Evolutionary conservation across 1,140 invertebrate genomes (phyloP), one percentile per base, ranked within the genome.

Genomic region (Wasmannia auropunctata): DNA sequence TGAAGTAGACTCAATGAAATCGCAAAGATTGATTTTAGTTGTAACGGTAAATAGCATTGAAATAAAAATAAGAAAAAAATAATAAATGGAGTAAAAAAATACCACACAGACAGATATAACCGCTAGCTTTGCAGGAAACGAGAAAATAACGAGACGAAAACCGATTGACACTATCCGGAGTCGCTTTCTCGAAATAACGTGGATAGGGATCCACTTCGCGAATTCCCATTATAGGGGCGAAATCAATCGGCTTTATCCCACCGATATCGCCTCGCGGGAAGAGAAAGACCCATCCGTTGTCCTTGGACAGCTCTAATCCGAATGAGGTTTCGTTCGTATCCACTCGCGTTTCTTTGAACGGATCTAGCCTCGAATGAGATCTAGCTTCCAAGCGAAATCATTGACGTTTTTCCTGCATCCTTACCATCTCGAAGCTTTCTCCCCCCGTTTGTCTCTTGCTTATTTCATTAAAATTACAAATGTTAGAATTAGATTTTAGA

Each of bases 201-300:
- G 60, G 54, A 62, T 43, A 31, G 25, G 43, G 25, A 74, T 46
- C 40, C 69, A 49, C 40, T 76, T 65, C 89, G 90, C 86, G 87
- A 86, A 90, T 91, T 90, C 87, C 91, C 90, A 93, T 94, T 94
- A 94, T 93, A 91, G 86, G 92, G 88, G 51, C 87, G 77, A 93
- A 94, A 94, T 95, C 94, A 94, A 95, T 94, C 94, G 91, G 88
- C 91, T 93, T 93, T 93, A 91, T 92, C 88, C 92, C 75, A 65
- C 40, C 86, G 93, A 93, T 93, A 93, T 93, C 92, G 91, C 49
- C 89, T 91, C 90, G 90, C 77, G 89, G 89, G 90, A 91, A 86
- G 63, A 93, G 87, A 91, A 72, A 91, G 49, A n/a, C 89, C 85
- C 70, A 28, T 28, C 54, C 25, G 19, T 34, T 74, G 84, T 79